These are phyloP conservation scores for Melanotaenia boesemani DNA, from an alignment of 2,797 vertebrate species.

Conservation along the genomic window DNA sequence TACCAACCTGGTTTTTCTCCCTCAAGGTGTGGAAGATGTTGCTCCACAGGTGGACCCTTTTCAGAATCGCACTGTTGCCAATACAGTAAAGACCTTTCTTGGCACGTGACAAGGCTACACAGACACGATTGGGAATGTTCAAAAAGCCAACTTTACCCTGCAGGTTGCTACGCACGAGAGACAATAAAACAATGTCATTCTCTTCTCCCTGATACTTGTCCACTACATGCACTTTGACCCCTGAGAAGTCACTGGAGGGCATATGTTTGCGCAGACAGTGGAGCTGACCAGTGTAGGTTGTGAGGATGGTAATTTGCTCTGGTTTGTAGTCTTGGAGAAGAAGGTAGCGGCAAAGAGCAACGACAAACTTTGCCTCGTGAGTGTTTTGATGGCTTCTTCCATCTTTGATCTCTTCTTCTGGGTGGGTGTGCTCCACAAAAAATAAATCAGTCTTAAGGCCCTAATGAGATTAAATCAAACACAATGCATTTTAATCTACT, in stretches of 20 bases:
- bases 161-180: conserved; percentile 92
- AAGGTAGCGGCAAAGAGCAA: conserved; percentile 90
- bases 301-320: conserved; percentile 95
- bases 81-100: conserved; percentile 94
- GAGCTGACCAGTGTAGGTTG: conserved; percentile 93
- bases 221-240: conserved; percentile 93
- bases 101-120: conserved; percentile 94
- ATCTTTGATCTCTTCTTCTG: conserved; percentile 89
- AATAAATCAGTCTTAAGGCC: conserved; percentile 89
- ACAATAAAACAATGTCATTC: conserved; percentile 95
- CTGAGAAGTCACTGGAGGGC: conserved; percentile 85
- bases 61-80: conserved; percentile 89
- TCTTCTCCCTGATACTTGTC: conserved; percentile 98
- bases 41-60: conserved; percentile 89
- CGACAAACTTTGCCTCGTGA: conserved; percentile 91
- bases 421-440: conserved; percentile 89
- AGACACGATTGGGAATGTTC: conserved; percentile 91
- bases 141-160: conserved; percentile 89
- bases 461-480: conserved; percentile 71
- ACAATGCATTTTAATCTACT: conserved; percentile 3
- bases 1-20: conserved; percentile 84
- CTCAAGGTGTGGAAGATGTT: conserved; percentile 87
- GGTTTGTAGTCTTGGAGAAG: conserved; percentile 90
- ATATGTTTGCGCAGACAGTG: conserved; percentile 89
- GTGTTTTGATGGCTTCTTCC: conserved; percentile 91